phyloP scores from a whole-genome alignment of 2,888 invertebrate species.

The Artemia sinica region DNA sequence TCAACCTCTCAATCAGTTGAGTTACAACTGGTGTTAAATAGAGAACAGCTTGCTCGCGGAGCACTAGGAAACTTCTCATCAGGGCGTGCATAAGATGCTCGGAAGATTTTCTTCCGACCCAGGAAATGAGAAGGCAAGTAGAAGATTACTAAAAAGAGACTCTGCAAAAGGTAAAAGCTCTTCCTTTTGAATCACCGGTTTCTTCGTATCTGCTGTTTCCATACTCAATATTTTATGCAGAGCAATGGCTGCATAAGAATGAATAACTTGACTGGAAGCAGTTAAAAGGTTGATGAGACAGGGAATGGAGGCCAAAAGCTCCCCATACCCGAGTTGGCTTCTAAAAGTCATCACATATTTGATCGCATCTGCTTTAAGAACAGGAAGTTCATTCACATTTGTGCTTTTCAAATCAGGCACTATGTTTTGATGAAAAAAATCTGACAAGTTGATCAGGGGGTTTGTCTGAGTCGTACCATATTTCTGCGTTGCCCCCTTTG shows the following conservation, averaged over 20 bases:
- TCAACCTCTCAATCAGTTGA: slow-evolving; percentile 63
- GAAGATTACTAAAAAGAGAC: slow-evolving; percentile 50
- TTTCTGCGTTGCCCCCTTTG: slow-evolving; percentile 68
- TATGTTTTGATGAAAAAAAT: slow-evolving; percentile 74
- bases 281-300: slow-evolving; percentile 56
- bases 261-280: slow-evolving; percentile 65
- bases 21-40: slow-evolving; percentile 62
- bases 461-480: slow-evolving; percentile 82
- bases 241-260: slow-evolving; percentile 83
- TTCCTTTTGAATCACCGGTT: neutral
- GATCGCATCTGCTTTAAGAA: slow-evolving; percentile 86
- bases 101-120: slow-evolving; percentile 72
- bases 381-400: slow-evolving; percentile 62
- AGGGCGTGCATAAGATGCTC: slow-evolving; percentile 97
- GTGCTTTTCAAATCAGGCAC: slow-evolving; percentile 60
- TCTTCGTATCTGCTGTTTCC: slow-evolving; percentile 40
- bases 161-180: neutral
- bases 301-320: slow-evolving; percentile 55
- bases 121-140: slow-evolving; percentile 49
- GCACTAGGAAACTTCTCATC: slow-evolving; percentile 64
- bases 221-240: slow-evolving; percentile 72
- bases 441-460: slow-evolving; percentile 67
- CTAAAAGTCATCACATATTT: slow-evolving; percentile 94
- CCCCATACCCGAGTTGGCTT: slow-evolving; percentile 61
- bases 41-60: slow-evolving; percentile 63